Evolutionary conservation across 2,888 invertebrate genomes (phyloP).

Genomic region (Tineola bisselliella): DNA sequence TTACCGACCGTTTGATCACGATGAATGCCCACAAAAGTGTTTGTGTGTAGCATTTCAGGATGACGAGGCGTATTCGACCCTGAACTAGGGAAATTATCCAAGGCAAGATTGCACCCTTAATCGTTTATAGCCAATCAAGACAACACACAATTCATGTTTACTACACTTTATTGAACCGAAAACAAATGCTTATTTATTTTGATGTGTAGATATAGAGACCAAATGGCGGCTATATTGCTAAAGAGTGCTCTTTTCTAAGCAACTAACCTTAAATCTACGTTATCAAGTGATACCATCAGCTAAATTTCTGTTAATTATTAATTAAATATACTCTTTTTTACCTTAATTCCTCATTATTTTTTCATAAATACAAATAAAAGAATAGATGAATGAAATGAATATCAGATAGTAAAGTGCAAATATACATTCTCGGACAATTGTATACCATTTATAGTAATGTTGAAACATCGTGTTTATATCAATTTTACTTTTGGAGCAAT

Average conservation of each 20-base stretch:
- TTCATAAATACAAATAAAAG: no score
- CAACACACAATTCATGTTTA: not conserved
- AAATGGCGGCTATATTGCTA: no score
- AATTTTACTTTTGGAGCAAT: constrained; percentile 5
- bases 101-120: not conserved
- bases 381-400: no score
- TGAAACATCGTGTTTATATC: constrained; percentile 10
- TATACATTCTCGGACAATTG: not conserved
- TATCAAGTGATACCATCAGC: no score
- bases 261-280: no score
- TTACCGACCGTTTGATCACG: constrained; percentile 49
- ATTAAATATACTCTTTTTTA: no score
- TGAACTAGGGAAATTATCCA: not conserved
- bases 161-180: not conserved
- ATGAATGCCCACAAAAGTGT: constrained; percentile 49
- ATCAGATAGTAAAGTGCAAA: no score
- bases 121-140: constrained; percentile 10
- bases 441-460: constrained; percentile 7
- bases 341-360: no score
- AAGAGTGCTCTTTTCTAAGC: no score
- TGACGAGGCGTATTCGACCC: constrained; percentile 32
- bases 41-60: constrained; percentile 32
- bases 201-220: no score
- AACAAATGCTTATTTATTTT: no score
- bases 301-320: no score